Percentiles rank a stretch among this genome's conserved stretches.
phyloP scores from a whole-genome alignment of 2,888 invertebrate species.

The Antitype chi region DNA sequence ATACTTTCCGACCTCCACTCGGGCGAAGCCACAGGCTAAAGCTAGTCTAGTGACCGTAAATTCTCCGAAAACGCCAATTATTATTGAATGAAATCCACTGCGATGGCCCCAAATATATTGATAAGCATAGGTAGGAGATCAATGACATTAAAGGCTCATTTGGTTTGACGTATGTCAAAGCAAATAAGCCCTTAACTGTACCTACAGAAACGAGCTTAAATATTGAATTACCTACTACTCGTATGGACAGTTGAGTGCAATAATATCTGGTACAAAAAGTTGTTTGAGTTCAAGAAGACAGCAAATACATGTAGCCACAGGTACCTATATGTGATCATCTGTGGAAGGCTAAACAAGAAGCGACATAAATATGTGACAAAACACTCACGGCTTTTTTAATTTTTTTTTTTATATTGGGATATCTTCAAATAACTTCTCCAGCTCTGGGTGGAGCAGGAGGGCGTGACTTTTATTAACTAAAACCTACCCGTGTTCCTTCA shows the following conservation, averaged over 20 bases:
- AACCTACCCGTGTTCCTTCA: too few species aligned
- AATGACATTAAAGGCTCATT: background rate
- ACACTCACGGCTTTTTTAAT: too few species aligned
- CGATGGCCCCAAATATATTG: background rate
- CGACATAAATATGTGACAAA: background rate
- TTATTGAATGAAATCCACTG: background rate
- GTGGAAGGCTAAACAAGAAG: background rate
- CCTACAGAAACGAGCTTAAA: background rate
- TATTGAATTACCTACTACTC: background rate
- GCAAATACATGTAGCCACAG: background rate
- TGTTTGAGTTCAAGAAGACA: background rate
- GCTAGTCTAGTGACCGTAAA: background rate
- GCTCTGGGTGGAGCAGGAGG: too few species aligned
- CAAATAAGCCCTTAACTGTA: too few species aligned
- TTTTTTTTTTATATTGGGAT: too few species aligned
- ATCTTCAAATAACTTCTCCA: too few species aligned
- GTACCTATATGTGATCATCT: background rate
- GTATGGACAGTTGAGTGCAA: background rate
- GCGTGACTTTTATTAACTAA: too few species aligned
- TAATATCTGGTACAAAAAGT: background rate
- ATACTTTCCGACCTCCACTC: background rate
- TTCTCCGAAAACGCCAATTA: background rate
- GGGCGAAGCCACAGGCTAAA: background rate
- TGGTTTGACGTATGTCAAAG: too few species aligned
- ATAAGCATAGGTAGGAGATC: background rate